Percentiles rank a stretch among this genome's conserved stretches.
Conservation (phyloP, 2,888 invertebrate species). For the Ectemnius cavifrons region DNA sequence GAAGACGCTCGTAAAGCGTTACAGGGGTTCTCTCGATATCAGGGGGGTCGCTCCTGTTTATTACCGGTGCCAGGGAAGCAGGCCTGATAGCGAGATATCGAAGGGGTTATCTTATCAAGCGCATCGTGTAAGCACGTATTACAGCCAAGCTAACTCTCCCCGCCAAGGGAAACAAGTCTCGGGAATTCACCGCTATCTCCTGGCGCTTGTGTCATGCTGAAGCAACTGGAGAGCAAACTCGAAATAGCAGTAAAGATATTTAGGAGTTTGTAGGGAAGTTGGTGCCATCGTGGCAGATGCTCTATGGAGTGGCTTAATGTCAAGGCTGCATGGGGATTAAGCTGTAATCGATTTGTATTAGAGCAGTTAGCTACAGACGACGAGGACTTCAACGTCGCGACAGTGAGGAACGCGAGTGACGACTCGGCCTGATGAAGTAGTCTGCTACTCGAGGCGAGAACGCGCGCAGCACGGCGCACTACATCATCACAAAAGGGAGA, state of each 20-base stretch:
- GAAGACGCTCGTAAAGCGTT: slow-evolving; percentile 32
- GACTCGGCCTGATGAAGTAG: slow-evolving; percentile 15
- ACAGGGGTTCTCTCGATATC: slow-evolving; percentile 33
- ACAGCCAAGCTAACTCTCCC: background rate
- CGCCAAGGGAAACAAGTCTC: background rate
- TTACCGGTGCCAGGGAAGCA: background rate
- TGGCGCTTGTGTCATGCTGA: no score
- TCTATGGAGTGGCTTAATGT: no score
- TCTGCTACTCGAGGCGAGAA: slow-evolving; percentile 19
- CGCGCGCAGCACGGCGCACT: background rate
- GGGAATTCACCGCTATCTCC: no score
- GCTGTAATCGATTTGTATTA: no score
- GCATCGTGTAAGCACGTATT: slow-evolving; percentile 3
- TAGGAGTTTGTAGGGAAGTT: no score
- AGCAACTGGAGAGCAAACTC: no score
- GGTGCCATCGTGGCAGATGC: no score
- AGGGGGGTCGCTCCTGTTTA: slow-evolving; percentile 20
- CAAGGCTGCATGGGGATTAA: no score
- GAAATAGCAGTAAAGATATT: no score
- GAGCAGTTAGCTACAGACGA: no score
- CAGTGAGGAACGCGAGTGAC: background rate
- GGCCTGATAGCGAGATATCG: slow-evolving; percentile 19
- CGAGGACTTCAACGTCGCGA: background rate
- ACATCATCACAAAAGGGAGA: slow-evolving; percentile 25
- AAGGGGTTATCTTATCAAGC: slow-evolving; percentile 9